Conservation (phyloP, 2,113 vertebrate genomes). For the Ceuthmochares aereus region DNA sequence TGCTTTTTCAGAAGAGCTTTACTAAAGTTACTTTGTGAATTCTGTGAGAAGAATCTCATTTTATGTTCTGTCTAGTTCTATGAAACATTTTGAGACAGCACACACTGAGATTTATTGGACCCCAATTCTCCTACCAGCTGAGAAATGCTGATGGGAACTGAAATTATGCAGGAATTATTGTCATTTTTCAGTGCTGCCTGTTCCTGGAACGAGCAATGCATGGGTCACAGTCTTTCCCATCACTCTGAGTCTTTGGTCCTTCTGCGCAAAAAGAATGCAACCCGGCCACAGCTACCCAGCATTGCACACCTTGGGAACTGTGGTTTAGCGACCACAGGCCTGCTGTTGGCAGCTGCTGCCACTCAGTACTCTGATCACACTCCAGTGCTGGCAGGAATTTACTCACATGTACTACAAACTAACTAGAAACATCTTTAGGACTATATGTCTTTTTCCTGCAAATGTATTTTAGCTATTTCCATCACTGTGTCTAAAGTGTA, state of each 20-base stretch:
- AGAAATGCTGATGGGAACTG: conserved; percentile 9
- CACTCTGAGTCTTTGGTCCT: not conserved
- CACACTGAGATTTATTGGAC: conserved; percentile 12
- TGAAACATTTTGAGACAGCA: conserved; percentile 42
- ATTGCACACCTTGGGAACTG: fast-evolving
- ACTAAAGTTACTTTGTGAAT: conserved; percentile 42
- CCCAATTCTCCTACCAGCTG: not conserved
- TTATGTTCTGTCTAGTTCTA: conserved; percentile 18
- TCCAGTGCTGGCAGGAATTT: not conserved
- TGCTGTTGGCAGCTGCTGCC: not conserved
- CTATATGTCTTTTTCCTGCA: not conserved
- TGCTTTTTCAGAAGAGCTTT: conserved; percentile 27
- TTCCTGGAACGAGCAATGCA: not conserved
- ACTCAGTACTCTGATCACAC: not conserved
- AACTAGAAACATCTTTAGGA: conserved; percentile 4
- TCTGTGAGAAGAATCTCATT: conserved; percentile 27
- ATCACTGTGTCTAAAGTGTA: not conserved
- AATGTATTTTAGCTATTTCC: not conserved
- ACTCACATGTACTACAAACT: not conserved
- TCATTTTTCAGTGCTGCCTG: not conserved
- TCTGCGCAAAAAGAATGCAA: not conserved
- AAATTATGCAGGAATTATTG: not conserved
- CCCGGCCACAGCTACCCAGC: not conserved
- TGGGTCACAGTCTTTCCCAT: not conserved
- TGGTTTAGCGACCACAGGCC: not conserved